A percentile compares a stretch with the other conserved stretches of the same genome.
These are phyloP conservation scores for Polietes domitor DNA, from an alignment of 2,888 invertebrate species.

Conservation along the genomic window DNA sequence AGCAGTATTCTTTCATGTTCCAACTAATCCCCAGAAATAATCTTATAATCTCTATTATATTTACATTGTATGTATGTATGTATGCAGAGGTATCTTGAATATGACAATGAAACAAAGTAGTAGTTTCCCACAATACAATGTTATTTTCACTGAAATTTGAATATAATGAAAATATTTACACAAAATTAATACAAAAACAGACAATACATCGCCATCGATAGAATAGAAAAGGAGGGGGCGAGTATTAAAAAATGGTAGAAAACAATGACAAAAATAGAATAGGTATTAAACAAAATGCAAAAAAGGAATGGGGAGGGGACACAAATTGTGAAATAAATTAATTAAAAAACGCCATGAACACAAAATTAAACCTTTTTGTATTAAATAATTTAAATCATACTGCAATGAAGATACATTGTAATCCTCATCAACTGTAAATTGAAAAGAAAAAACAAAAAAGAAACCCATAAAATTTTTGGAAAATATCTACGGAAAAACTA, in stretches of 20 bases:
- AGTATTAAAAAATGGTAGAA: background rate
- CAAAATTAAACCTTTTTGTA: constrained; percentile 77
- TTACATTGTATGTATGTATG: too few species aligned
- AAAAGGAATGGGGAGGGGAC: background rate
- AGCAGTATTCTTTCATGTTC: too few species aligned
- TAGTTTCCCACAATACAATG: too few species aligned
- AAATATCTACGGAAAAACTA: constrained; percentile 56
- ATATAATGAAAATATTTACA: background rate
- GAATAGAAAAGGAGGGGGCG: background rate
- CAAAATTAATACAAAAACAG: background rate
- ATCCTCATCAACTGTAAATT: constrained; percentile 86
- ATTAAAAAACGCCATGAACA: constrained; percentile 41
- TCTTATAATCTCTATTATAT: too few species aligned
- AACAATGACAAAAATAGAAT: too few species aligned
- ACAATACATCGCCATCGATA: background rate
- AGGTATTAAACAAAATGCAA: constrained; percentile 19
- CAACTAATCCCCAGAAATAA: too few species aligned
- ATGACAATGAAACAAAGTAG: too few species aligned
- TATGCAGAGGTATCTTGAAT: too few species aligned
- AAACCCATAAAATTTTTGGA: constrained; percentile 56
- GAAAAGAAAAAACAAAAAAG: constrained; percentile 68
- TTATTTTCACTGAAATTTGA: too few species aligned
- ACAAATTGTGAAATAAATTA: constrained; percentile 1
- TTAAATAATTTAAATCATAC: constrained; percentile 87
- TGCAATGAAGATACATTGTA: constrained; percentile 88